These are phyloP conservation scores for Araneus ventricosus DNA, from an alignment of 1,140 invertebrate species.

Conservation along the genomic window DNA sequence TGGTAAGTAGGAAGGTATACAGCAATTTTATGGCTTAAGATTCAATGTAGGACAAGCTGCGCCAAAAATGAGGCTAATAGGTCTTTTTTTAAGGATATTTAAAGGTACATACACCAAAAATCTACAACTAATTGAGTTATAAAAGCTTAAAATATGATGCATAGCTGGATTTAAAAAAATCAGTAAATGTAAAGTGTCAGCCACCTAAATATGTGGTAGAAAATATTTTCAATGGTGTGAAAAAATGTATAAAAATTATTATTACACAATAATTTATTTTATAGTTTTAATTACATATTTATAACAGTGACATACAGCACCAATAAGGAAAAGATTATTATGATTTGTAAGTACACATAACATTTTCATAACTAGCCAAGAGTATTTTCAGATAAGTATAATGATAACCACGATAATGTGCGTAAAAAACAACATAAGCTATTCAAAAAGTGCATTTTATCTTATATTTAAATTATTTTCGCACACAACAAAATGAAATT, in stretches of 20 bases:
- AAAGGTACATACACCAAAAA: too few species aligned
- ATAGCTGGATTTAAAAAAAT: too few species aligned
- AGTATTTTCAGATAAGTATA: neutral
- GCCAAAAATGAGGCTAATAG: too few species aligned
- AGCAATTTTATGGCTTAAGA: too few species aligned
- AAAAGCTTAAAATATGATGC: too few species aligned
- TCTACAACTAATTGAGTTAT: too few species aligned
- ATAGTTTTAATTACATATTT: slow-evolving; percentile 61
- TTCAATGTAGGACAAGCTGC: too few species aligned
- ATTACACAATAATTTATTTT: slow-evolving; percentile 13
- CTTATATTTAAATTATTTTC: slow-evolving; percentile 1
- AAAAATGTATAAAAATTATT: neutral
- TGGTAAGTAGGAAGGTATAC: too few species aligned
- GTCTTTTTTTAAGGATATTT: too few species aligned
- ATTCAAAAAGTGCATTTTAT: slow-evolving; percentile 24
- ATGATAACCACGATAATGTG: slow-evolving; percentile 42
- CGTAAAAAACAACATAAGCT: slow-evolving; percentile 22
- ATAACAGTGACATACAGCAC: slow-evolving; percentile 67
- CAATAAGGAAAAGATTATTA: slow-evolving; percentile 58
- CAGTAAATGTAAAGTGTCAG: too few species aligned
- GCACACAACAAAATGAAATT: neutral
- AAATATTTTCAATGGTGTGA: neutral
- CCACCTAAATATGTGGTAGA: too few species aligned
- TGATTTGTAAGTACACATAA: slow-evolving; percentile 38
- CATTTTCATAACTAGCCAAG: slow-evolving; percentile 26